Base-by-base conservation (phyloP, 2,888 invertebrate genomes). In the Lycophotia porphyrea region DNA sequence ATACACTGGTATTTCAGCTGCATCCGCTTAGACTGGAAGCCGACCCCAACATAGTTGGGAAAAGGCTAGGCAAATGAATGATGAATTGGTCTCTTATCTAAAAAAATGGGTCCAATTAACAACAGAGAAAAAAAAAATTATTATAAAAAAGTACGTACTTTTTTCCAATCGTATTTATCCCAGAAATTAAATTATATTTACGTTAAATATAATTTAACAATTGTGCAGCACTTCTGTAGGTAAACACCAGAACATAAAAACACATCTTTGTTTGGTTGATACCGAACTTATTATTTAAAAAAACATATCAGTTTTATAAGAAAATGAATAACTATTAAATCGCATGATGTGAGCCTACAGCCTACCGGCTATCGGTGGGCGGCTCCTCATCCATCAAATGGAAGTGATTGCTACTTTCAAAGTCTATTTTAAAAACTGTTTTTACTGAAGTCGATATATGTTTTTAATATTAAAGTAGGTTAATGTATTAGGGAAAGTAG, bases 391-490 rank as follows among this genome's bases (percentile, higher is more conserved):
- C 71, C 64, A 85, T 84, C 75, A 86, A 71, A 65, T 18, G 21
- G 61, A 64, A 74, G 64, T 84, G 86, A 84, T 77, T 84, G 67
- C 77, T 72, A 77, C 66, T 78, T 83, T 86, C 42, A 64, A 78
- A 74, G 86, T 77, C 58, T 70, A 64, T 80, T 74, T 71, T 63
- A 72, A 75, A 74, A 70, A 44, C 39, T 39, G 31, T 80, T 86
- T 83, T 69, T 55, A 52, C 61, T 73, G 36, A 65, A 71, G 3
- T 60, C 21, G 21, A 71, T 73, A 61, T 34, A 66, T 42, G 27
- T 68, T 83, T 75, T 74, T 76, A 71, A 74, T 76, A 79, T 61
- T 64, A 27, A 76, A 72, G 65, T 66, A 49, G 39, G 49, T 52
- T 27, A 77, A 68, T 60, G n/a, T 7, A 27, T 44, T 44, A 11